phyloP scores from a whole-genome alignment of 2,797 vertebrate genomes.

The Vipera latastei region DNA sequence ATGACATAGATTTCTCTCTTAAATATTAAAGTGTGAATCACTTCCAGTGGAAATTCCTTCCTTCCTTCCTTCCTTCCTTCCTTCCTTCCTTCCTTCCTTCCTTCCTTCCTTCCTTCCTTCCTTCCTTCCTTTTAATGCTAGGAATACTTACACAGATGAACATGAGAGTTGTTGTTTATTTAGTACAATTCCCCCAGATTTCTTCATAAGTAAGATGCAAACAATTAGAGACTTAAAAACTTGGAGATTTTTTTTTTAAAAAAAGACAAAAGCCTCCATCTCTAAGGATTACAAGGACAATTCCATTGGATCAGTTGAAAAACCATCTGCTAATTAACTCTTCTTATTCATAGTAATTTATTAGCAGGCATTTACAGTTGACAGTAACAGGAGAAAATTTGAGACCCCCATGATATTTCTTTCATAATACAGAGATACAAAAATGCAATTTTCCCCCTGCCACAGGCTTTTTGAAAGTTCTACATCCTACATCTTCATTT shows the following conservation, averaged over 20 bases:
- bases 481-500: not conserved
- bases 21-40: not conserved
- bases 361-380: not conserved
- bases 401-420: not conserved
- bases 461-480: not conserved
- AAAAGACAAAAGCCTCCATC: not conserved
- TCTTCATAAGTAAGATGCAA: not conserved
- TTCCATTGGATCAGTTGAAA: not conserved
- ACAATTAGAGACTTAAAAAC: not conserved
- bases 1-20: not conserved
- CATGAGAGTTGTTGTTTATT: not conserved
- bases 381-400: not conserved
- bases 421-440: not conserved
- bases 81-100: not conserved
- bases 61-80: not conserved
- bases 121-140: not conserved
- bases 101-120: no score
- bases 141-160: not conserved
- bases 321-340: not conserved
- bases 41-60: not conserved
- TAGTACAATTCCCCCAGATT: not conserved
- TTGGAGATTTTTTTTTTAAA: not conserved
- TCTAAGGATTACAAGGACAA: not conserved
- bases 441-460: not conserved
- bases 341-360: not conserved